Percentiles rank a stretch among this genome's conserved stretches.
Evolutionary conservation across 2,797 vertebrate genomes (phyloP).

Genomic region (Tadarida brasiliensis): DNA sequence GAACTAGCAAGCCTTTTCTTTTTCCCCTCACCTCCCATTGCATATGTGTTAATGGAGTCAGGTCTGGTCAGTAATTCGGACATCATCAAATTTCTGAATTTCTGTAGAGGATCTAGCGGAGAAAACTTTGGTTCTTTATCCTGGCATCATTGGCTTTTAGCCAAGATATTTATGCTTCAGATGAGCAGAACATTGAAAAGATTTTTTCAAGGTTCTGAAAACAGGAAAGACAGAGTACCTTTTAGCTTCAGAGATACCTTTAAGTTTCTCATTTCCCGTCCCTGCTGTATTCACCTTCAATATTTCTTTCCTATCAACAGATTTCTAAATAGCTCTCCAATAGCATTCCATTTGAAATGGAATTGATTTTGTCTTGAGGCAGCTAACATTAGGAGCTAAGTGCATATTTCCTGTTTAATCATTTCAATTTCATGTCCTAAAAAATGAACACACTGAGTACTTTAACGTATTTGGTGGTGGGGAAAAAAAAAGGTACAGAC

Average conservation of each 20-base stretch:
- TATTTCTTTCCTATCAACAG: constrained; percentile 80
- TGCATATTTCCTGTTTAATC: constrained; percentile 83
- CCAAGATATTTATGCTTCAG: constrained; percentile 57
- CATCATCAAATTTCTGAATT: constrained; percentile 55
- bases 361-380: constrained; percentile 83
- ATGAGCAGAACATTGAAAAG: constrained; percentile 65
- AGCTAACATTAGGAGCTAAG: constrained; percentile 80
- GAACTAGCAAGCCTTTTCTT: background rate
- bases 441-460: constrained; percentile 70
- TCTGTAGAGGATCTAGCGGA: background rate
- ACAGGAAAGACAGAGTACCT: constrained; percentile 69
- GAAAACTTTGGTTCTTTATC: constrained; percentile 52
- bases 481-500: background rate
- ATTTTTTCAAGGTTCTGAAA: constrained; percentile 74
- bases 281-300: constrained; percentile 74
- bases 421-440: constrained; percentile 79
- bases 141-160: constrained; percentile 52
- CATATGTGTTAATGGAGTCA: background rate
- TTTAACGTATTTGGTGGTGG: constrained; percentile 69
- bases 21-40: background rate
- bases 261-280: constrained; percentile 80
- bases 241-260: constrained; percentile 73
- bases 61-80: background rate
- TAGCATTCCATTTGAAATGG: constrained; percentile 76
- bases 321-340: constrained; percentile 77